A percentile compares a stretch with the other conserved stretches of the same genome.
phyloP scores from a whole-genome alignment of 2,113 vertebrate genomes.

The Nibea coibor region DNA sequence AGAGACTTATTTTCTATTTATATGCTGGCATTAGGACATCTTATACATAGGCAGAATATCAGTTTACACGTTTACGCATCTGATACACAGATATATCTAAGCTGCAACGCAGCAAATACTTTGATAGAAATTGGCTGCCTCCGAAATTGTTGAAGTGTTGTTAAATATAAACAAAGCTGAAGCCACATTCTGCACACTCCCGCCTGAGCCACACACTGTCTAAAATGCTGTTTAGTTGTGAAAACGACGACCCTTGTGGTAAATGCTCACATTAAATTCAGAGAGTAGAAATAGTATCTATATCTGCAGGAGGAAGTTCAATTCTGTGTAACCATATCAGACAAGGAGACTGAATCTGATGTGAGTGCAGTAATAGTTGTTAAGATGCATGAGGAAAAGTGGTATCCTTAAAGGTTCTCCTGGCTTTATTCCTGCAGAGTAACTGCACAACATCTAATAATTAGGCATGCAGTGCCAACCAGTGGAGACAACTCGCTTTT shows the following conservation, averaged over 20 bases:
- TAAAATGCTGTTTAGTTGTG: background rate
- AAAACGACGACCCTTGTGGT: background rate
- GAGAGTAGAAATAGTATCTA: too few species aligned
- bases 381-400: too few species aligned
- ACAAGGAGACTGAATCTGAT: too few species aligned
- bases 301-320: too few species aligned
- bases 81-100: conserved; percentile 42
- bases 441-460: too few species aligned
- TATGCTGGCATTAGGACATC: conserved; percentile 61
- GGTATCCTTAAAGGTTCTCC: too few species aligned
- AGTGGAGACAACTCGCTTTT: too few species aligned
- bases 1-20: conserved; percentile 58
- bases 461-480: too few species aligned
- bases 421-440: too few species aligned
- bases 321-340: too few species aligned
- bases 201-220: background rate
- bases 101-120: conserved; percentile 51
- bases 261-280: background rate
- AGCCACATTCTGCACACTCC: background rate
- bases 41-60: conserved; percentile 58
- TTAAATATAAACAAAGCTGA: conserved; percentile 28
- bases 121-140: conserved; percentile 30
- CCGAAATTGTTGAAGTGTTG: conserved; percentile 6
- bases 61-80: conserved; percentile 36
- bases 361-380: too few species aligned